Evolutionary conservation across 2,888 invertebrate species (phyloP).

Genomic region (Oegoconia quadripuncta): DNA sequence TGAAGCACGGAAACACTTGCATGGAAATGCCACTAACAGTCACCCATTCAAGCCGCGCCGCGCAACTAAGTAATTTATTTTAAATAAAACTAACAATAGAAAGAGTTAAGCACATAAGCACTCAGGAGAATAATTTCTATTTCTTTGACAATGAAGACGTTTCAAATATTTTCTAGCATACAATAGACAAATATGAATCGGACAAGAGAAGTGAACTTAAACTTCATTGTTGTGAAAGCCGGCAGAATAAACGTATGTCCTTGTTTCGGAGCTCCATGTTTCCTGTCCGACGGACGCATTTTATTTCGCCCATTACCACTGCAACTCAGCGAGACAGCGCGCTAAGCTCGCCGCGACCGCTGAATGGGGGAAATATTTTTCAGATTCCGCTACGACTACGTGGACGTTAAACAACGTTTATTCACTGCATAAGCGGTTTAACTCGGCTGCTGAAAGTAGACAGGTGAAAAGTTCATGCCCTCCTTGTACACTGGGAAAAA

Average conservation of each 20-base stretch:
- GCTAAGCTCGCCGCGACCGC: constrained; percentile 32
- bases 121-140: no score
- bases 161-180: no score
- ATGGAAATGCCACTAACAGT: no score
- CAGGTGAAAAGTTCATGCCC: constrained; percentile 45
- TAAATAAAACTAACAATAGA: no score
- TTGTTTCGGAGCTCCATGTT: constrained; percentile 26
- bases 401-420: constrained; percentile 44
- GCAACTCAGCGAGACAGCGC: constrained; percentile 39
- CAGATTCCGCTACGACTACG: constrained; percentile 29
- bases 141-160: no score
- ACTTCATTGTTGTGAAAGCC: background rate
- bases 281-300: constrained; percentile 33
- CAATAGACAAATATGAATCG: background rate
- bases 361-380: constrained; percentile 49
- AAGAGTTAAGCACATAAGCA: no score
- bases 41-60: no score
- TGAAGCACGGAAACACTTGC: no score
- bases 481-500: background rate
- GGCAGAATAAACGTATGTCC: background rate
- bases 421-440: constrained; percentile 56
- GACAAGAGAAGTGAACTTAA: background rate
- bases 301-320: constrained; percentile 45
- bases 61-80: no score
- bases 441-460: constrained; percentile 45